A percentile compares a stretch with the other conserved stretches of the same genome.
phyloP scores from a whole-genome alignment of 2,113 vertebrate genomes.

The Lota lota region DNA sequence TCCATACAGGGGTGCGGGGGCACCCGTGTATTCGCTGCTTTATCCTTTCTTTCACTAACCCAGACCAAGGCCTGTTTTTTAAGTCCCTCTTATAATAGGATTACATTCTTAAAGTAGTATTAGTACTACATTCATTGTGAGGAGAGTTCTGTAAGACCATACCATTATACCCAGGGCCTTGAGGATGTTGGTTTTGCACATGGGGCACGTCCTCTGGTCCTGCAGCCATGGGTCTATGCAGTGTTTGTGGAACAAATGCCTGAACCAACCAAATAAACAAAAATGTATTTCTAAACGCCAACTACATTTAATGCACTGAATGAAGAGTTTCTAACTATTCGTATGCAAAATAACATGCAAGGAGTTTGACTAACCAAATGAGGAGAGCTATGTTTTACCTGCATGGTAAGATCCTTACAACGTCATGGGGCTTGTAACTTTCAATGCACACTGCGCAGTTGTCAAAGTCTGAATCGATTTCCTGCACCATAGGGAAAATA shows the following conservation, averaged over 20 bases:
- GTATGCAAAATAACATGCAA: too few relatives aligned
- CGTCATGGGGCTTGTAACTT: constrained; percentile 93
- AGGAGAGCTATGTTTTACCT: constrained; percentile 71
- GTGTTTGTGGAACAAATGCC: constrained; percentile 97
- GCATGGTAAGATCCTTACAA: constrained; percentile 93
- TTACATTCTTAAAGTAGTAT: too few relatives aligned
- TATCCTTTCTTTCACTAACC: too few relatives aligned
- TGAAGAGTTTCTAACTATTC: too few relatives aligned
- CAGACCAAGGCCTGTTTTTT: too few relatives aligned
- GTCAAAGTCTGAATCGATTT: constrained; percentile 95
- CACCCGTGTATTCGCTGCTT: too few relatives aligned
- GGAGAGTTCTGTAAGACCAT: constrained; percentile 52
- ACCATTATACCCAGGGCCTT: constrained; percentile 96
- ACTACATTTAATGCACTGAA: not conserved
- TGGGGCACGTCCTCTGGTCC: constrained; percentile 96
- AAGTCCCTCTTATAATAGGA: too few relatives aligned
- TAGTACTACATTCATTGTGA: too few relatives aligned
- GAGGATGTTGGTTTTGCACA: constrained; percentile 99
- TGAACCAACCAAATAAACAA: constrained; percentile 51
- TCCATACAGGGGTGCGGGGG: too few relatives aligned
- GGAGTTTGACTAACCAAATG: not conserved
- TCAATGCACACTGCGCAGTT: constrained; percentile 99
- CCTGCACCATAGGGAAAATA: constrained; percentile 73
- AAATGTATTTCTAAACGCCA: not conserved
- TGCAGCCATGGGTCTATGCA: constrained; percentile 98